phyloP scores from a whole-genome alignment of 2,113 vertebrate species.

The Rhea pennata region DNA sequence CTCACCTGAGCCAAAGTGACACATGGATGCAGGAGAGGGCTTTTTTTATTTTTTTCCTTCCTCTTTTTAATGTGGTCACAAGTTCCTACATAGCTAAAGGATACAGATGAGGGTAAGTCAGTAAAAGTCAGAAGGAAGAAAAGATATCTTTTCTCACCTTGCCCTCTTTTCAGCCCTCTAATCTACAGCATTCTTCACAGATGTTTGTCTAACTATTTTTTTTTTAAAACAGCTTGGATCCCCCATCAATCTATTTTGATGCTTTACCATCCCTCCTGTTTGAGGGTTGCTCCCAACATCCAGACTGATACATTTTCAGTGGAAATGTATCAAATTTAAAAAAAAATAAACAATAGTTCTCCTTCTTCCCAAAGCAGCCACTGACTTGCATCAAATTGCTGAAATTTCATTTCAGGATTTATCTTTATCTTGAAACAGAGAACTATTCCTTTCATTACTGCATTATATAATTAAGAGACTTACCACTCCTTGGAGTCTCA shows the following conservation, averaged over 20 bases:
- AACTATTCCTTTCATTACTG: conserved; percentile 18
- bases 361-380: not conserved
- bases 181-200: not conserved
- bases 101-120: not conserved
- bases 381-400: not conserved
- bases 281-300: not conserved
- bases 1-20: not conserved
- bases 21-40: not conserved
- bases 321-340: not conserved
- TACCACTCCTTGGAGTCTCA: not conserved
- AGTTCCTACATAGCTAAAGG: not conserved
- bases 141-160: not conserved
- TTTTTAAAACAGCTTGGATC: not conserved
- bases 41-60: not conserved
- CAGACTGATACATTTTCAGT: not conserved
- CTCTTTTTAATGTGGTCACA: not conserved
- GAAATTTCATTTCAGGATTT: conserved; percentile 3
- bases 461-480: not conserved
- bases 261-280: not conserved
- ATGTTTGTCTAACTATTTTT: not conserved
- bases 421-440: not conserved
- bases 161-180: not conserved
- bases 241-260: not conserved
- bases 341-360: not conserved
- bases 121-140: not conserved